Conservation (phyloP, 2,113 vertebrate genomes). For the Geococcyx californianus region DNA sequence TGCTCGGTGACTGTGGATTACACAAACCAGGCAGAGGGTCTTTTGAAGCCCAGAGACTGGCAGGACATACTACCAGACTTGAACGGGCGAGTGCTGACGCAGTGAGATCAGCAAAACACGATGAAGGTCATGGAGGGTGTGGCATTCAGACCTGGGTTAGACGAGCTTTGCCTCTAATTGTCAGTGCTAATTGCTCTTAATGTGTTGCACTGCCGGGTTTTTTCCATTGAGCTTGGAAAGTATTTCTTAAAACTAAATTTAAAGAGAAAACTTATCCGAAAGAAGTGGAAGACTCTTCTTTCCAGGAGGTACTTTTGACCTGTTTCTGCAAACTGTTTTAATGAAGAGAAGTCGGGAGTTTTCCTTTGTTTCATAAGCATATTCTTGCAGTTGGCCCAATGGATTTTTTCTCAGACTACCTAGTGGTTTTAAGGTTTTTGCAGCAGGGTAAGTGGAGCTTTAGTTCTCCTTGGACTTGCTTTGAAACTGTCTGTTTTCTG, state of each 20-base stretch:
- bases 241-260: background rate
- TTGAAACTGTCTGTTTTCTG: background rate
- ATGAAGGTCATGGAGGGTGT: background rate
- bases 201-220: background rate
- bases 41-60: background rate
- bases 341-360: background rate
- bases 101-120: background rate
- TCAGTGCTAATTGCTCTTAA: background rate
- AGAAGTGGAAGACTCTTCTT: background rate
- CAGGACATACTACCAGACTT: background rate
- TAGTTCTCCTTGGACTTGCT: background rate
- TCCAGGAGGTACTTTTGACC: background rate
- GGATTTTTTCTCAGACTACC: background rate
- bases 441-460: background rate
- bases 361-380: background rate
- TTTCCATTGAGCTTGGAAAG: background rate
- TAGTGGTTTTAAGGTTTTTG: background rate
- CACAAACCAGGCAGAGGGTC: background rate
- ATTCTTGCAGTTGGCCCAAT: background rate
- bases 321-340: background rate
- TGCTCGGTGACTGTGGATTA: background rate
- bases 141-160: background rate
- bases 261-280: background rate
- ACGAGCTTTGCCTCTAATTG: background rate
- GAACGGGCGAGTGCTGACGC: fast-evolving